These are phyloP conservation scores for Nasonia longicornis DNA, from an alignment of 1,140 invertebrate genomes.

Conservation along the genomic window DNA sequence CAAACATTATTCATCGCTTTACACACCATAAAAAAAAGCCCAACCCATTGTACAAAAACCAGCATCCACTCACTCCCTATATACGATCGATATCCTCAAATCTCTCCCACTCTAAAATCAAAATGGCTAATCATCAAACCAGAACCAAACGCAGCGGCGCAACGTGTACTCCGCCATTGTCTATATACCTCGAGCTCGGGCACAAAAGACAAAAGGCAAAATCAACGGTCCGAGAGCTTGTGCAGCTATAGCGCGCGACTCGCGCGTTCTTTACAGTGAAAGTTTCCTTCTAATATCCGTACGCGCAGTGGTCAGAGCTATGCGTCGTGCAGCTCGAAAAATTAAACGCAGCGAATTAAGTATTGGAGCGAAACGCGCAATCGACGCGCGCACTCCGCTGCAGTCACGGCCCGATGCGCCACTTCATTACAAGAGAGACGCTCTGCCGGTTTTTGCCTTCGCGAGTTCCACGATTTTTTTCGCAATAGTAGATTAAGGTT, in stretches of 20 bases:
- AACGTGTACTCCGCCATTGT: too few relatives aligned
- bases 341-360: constrained; percentile 23
- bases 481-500: constrained; percentile 8
- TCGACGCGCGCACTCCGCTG: not conserved
- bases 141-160: too few relatives aligned
- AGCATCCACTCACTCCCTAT: too few relatives aligned
- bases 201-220: not conserved
- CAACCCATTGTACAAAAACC: too few relatives aligned
- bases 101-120: too few relatives aligned
- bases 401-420: constrained; percentile 22
- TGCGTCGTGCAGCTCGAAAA: not conserved
- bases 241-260: not conserved
- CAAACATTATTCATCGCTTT: too few relatives aligned
- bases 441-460: not conserved
- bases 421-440: constrained; percentile 13
- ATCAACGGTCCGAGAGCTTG: not conserved
- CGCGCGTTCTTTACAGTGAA: constrained; percentile 8
- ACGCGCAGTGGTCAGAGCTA: not conserved
- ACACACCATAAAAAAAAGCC: too few relatives aligned
- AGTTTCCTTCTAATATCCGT: constrained; percentile 1
- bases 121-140: too few relatives aligned
- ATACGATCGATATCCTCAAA: too few relatives aligned
- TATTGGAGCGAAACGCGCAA: not conserved
- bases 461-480: not conserved
- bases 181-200: too few relatives aligned